These are phyloP conservation scores for Limnothrissa miodon DNA, from an alignment of 2,113 vertebrate genomes.

Conservation along the genomic window DNA sequence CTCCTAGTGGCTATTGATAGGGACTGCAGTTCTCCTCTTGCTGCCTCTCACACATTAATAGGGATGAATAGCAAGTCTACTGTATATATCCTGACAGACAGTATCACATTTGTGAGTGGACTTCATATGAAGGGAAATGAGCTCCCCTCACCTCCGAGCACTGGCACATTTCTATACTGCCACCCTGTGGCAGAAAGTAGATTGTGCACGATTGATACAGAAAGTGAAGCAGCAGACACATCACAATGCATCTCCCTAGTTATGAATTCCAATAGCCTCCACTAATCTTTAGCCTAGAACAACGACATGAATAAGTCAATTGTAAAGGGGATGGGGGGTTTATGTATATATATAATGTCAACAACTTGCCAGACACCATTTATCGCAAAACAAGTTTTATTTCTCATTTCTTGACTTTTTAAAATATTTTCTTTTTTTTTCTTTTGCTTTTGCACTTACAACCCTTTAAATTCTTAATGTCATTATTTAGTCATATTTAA, in stretches of 20 bases:
- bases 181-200: background rate
- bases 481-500: slow-evolving; percentile 42
- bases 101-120: too few species aligned
- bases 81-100: too few species aligned
- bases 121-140: too few species aligned
- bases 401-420: slow-evolving; percentile 82
- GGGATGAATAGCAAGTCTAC: too few species aligned
- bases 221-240: background rate
- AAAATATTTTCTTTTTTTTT: slow-evolving; percentile 80
- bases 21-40: too few species aligned
- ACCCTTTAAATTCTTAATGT: slow-evolving; percentile 56
- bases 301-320: too few species aligned
- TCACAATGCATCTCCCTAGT: too few species aligned
- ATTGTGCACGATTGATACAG: background rate
- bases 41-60: too few species aligned
- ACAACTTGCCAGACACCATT: slow-evolving; percentile 31
- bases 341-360: too few species aligned
- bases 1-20: too few species aligned
- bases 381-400: slow-evolving; percentile 82
- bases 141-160: background rate
- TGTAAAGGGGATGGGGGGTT: too few species aligned
- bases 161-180: background rate
- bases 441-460: slow-evolving; percentile 68
- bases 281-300: too few species aligned
- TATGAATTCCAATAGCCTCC: background rate